phyloP scores from a whole-genome alignment of 2,113 vertebrate species.

The Pomatorhinus ruficollis region DNA sequence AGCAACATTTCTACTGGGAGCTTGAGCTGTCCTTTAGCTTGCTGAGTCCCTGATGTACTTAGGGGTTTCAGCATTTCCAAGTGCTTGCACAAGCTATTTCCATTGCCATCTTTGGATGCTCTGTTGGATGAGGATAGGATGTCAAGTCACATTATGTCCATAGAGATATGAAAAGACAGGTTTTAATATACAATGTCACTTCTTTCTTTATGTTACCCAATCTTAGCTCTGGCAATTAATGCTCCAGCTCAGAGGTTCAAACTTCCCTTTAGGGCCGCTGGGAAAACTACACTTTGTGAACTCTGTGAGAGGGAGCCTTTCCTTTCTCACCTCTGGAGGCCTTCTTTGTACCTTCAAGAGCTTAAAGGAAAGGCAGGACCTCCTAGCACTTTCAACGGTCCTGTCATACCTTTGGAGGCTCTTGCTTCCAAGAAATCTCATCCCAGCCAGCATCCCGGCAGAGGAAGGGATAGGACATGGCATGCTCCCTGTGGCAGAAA shows the following conservation, averaged over 20 bases:
- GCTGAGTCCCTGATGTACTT: neutral
- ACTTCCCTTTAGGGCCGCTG: neutral
- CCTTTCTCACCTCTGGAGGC: neutral
- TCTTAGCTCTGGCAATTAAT: constrained; percentile 9
- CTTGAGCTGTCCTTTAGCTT: neutral
- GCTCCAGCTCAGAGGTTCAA: neutral
- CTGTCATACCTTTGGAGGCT: neutral
- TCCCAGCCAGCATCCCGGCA: neutral
- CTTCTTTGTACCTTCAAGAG: neutral
- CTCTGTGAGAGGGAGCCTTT: neutral
- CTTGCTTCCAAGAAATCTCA: neutral
- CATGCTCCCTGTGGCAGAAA: neutral
- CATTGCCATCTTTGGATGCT: neutral
- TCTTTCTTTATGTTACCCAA: neutral
- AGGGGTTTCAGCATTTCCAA: neutral
- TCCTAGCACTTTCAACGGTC: neutral
- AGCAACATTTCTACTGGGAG: neutral
- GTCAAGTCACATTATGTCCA: constrained; percentile 51
- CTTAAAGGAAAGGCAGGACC: neutral
- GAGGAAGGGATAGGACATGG: neutral
- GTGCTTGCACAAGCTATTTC: neutral
- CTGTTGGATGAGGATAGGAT: neutral
- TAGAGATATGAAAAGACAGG: constrained; percentile 53
- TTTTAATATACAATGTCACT: constrained; percentile 21
- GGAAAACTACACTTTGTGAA: neutral